These are phyloP conservation scores for Anniella stebbinsi DNA, from an alignment of 2,797 vertebrate genomes.

Conservation along the genomic window DNA sequence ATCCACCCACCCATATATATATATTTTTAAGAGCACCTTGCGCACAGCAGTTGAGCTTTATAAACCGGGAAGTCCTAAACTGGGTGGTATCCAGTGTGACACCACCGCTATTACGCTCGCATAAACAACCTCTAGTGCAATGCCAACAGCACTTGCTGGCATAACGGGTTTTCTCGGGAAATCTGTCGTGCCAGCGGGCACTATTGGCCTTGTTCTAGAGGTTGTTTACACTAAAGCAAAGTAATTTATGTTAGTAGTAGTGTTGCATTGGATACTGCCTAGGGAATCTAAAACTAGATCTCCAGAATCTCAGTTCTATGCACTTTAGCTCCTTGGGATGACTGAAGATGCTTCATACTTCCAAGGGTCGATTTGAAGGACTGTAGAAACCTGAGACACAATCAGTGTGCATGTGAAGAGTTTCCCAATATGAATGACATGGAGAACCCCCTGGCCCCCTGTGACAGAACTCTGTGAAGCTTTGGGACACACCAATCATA, in stretches of 20 bases:
- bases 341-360: not conserved
- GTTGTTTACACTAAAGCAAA: no score
- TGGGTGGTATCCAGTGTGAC: no score
- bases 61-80: not conserved
- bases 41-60: not conserved
- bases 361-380: constrained; percentile 6
- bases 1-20: not conserved
- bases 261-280: no score
- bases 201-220: no score
- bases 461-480: not conserved
- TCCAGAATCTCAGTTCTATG: fast-evolving
- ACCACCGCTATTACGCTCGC: no score
- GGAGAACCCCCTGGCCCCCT: not conserved
- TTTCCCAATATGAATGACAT: not conserved
- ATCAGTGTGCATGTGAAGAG: not conserved
- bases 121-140: no score
- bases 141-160: no score
- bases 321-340: not conserved
- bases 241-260: no score
- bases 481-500: not conserved
- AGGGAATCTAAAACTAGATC: not conserved
- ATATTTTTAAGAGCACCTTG: not conserved
- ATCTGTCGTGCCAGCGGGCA: no score
- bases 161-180: no score
- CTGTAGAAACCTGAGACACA: not conserved